Base-by-base conservation (phyloP, 1,140 invertebrate species). In the Yoshiicerus persimilis region DNA sequence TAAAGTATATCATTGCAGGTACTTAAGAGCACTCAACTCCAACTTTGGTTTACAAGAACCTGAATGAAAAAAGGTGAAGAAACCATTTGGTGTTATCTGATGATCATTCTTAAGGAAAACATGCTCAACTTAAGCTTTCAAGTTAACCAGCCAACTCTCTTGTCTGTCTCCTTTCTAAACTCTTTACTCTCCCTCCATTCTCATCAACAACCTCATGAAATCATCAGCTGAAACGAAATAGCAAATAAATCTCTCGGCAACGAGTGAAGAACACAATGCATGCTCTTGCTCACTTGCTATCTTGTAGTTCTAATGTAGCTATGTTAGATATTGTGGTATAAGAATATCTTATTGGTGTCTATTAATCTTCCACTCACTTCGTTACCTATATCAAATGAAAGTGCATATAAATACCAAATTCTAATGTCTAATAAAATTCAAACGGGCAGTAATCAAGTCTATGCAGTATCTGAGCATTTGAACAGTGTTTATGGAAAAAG, bases 181-280 rank as follows among this genome's bases (percentile, higher is more conserved):
- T 56, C 20, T 5, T 80, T 23, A 5, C 32, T 80, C 75, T 25
- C 32, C 9, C 70, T 77, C 16, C 16, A 80, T 80, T 32, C 75
- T 80, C 75, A 38, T 80, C 75, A 80, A 80, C 75, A 80, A 80
- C 75, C 36, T 80, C 75, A 38, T 32, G 75, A 80, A 36, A 80
- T 80, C 75, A 38, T 38, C 75, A 80, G 30, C 30, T 80, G 75
- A 80, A 80, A 36, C 32, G 20, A 38, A 80, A 80, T 80, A 80
- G 75, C 75, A 80, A 80, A 80, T 80, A 80, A 80, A 80, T 80
- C 75, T 80, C 32, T 36, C 30, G 75, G 75, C 30, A 77, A 80
- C 10, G 32, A 80, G 32, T 34, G 75, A 20, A 23, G 32, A 36
- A 36, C 75, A 80, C n/a, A 11, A 4, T 38, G 38, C 75, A 34